Conservation (phyloP, 2,888 invertebrate species). For the Selenia dentaria region DNA sequence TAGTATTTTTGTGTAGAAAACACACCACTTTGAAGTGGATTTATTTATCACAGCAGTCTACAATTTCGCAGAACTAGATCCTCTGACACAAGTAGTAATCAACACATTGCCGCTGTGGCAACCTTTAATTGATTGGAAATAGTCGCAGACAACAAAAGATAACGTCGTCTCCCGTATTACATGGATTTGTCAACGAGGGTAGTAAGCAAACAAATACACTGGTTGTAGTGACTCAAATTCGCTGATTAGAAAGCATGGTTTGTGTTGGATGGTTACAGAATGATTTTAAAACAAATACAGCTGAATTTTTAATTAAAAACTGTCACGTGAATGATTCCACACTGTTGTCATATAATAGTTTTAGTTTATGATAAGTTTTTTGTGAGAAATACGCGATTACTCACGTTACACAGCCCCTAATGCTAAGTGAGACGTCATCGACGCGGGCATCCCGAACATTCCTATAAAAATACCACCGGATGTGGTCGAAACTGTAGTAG, state of each 20-base stretch:
- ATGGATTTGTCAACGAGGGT: slow-evolving; percentile 78
- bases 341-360: too few species aligned
- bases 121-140: slow-evolving; percentile 77
- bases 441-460: too few species aligned
- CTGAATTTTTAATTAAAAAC: too few species aligned
- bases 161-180: slow-evolving; percentile 66
- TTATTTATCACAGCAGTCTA: neutral
- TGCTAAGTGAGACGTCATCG: too few species aligned
- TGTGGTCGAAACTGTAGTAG: too few species aligned
- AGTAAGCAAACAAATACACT: slow-evolving; percentile 79
- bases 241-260: slow-evolving; percentile 45
- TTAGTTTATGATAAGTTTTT: too few species aligned
- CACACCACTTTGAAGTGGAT: neutral
- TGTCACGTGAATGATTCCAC: too few species aligned
- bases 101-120: slow-evolving; percentile 55
- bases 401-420: too few species aligned
- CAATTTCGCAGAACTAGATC: neutral
- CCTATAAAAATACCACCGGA: too few species aligned
- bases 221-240: slow-evolving; percentile 44
- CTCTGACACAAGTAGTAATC: slow-evolving; percentile 60
- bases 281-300: too few species aligned
- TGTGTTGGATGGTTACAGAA: too few species aligned
- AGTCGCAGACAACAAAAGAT: slow-evolving; percentile 78
- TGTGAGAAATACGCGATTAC: too few species aligned
- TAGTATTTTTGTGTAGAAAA: neutral